Percentiles rank a stretch among this genome's conserved stretches.
Conservation (phyloP, 2,888 invertebrate genomes). For the Osmoderma eremita region DNA sequence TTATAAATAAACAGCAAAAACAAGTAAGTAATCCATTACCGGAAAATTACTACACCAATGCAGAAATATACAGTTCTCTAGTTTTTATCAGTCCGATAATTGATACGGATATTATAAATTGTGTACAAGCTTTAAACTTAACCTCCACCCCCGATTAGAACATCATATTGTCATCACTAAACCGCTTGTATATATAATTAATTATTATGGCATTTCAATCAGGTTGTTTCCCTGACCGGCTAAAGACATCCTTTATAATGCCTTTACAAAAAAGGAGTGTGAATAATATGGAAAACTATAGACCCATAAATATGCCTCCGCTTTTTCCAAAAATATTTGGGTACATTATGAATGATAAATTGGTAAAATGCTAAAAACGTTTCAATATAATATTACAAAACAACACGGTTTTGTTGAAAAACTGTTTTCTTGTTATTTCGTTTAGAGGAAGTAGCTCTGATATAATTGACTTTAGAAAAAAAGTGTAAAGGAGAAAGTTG, state of each 20-base stretch:
- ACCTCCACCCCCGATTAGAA: neutral
- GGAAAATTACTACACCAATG: no score
- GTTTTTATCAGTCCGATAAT: no score
- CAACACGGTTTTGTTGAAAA: no score
- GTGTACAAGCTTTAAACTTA: neutral
- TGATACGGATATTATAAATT: no score
- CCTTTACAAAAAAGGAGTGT: neutral
- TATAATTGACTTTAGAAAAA: no score
- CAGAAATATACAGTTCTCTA: no score
- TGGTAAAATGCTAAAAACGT: neutral
- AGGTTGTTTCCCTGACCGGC: neutral
- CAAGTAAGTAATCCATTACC: no score
- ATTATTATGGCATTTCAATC: slow-evolving; percentile 2
- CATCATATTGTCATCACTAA: neutral
- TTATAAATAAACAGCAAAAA: no score
- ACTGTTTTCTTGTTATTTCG: no score
- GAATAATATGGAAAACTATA: neutral
- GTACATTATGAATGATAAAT: neutral
- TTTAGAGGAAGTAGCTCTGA: no score
- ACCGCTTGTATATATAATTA: neutral
- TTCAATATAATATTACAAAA: no score
- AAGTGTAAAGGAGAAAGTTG: no score
- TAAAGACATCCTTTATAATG: neutral
- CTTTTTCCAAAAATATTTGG: neutral
- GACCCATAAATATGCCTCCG: slow-evolving; percentile 1